These are phyloP conservation scores for Sciurus niger DNA, from an alignment of 2,113 vertebrate genomes.

Conservation along the genomic window DNA sequence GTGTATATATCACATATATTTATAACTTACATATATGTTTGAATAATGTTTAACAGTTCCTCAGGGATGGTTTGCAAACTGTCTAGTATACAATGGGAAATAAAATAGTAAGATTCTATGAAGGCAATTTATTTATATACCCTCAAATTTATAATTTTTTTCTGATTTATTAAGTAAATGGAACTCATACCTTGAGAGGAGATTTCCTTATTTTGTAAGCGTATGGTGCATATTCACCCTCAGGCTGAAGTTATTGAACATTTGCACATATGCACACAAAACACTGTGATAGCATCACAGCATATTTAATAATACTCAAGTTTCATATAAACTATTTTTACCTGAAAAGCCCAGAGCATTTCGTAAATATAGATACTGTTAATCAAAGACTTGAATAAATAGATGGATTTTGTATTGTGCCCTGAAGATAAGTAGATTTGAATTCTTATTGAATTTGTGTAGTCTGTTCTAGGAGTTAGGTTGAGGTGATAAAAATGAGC, in stretches of 20 bases:
- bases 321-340: conserved; percentile 63
- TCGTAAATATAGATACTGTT: conserved; percentile 65
- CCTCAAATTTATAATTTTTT: not conserved
- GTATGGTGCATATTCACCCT: conserved; percentile 19
- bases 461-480: not conserved
- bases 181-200: conserved; percentile 15
- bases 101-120: not conserved
- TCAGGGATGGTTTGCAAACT: not conserved
- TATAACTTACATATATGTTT: not conserved
- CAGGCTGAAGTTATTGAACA: conserved; percentile 35
- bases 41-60: not conserved
- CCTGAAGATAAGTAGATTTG: conserved; percentile 69
- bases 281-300: conserved; percentile 7
- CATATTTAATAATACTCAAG: conserved; percentile 60
- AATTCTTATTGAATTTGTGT: conserved; percentile 58
- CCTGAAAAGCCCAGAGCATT: conserved; percentile 53
- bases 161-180: conserved; percentile 48
- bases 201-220: conserved; percentile 44
- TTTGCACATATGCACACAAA: not conserved
- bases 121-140: not conserved
- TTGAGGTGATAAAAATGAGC: conserved; percentile 21
- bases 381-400: conserved; percentile 68
- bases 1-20: not conserved
- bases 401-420: conserved; percentile 55
- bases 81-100: not conserved